Evolutionary conservation across 1,140 invertebrate genomes (phyloP).

Genomic region (Drosophila ficusphila): DNA sequence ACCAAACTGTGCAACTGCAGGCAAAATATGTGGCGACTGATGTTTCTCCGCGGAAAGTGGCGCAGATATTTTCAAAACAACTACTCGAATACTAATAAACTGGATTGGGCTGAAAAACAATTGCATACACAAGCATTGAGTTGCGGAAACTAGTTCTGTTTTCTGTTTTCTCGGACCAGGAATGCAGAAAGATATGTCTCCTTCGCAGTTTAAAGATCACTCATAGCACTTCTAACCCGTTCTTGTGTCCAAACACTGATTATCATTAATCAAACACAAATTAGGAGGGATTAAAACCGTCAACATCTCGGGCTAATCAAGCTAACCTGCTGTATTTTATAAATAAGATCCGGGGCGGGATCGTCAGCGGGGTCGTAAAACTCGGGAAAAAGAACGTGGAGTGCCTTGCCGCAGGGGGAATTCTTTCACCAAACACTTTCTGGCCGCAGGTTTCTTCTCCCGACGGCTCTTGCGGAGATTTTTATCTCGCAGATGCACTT

Average conservation of each 20-base stretch:
- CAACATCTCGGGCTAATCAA: slow-evolving; percentile 66
- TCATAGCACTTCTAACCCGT: slow-evolving; percentile 18
- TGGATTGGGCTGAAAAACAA: neutral
- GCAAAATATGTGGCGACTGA: too few species aligned
- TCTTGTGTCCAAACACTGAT: too few species aligned
- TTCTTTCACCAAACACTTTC: slow-evolving; percentile 4
- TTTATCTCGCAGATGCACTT: slow-evolving; percentile 54
- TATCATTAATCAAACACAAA: slow-evolving; percentile 70
- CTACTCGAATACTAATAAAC: slow-evolving; percentile 17
- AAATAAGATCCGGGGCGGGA: slow-evolving; percentile 26
- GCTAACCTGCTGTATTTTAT: slow-evolving; percentile 63
- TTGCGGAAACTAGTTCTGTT: slow-evolving; percentile 6
- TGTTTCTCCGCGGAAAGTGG: neutral
- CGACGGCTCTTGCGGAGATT: slow-evolving; percentile 34
- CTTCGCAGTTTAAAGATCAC: neutral
- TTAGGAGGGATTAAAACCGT: slow-evolving; percentile 70
- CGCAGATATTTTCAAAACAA: neutral
- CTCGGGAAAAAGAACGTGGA: slow-evolving; percentile 9
- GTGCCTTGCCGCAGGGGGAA: slow-evolving; percentile 10
- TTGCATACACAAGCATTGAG: slow-evolving; percentile 17
- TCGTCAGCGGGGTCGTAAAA: slow-evolving; percentile 37
- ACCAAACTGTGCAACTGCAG: neutral
- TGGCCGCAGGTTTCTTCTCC: neutral
- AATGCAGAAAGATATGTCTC: too few species aligned
- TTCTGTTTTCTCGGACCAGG: too few species aligned